Evolutionary conservation across 2,113 vertebrate genomes (phyloP), one percentile per base, ranked within the genome.

Genomic region (Equus przewalskii): DNA sequence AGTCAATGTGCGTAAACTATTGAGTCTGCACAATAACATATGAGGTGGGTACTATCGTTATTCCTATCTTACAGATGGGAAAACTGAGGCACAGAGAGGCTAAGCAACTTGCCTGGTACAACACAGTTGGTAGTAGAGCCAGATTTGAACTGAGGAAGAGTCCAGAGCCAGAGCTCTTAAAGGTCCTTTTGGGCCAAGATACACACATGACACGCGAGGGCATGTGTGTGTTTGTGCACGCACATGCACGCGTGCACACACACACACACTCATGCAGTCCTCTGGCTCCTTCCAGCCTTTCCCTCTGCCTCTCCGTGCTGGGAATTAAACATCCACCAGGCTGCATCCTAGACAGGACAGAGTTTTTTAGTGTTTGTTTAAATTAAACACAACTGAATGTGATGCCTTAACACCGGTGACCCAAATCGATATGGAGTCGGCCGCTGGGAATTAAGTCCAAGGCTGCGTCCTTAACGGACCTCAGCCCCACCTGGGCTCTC

Each of bases 381-480:
- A 97, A 97, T 97, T 97, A 96, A 95, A 93, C 44, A 30, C 81
- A 81, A 75, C 72, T 49, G 62, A 92, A 96, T 96, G 80, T 51
- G 87, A 89, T 3, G 3, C 60, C 64, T 73, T 89, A 82, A 93
- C 86, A 94, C 41, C 3, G 1, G 44, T 83, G 96, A 96, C 90
- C 92, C 92, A 64, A 94, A 96, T 97, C 87, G 13, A 92, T 81
- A 64, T 0, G 3, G 60, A 92, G 62, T 65, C 4, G 3, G 76
- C 78, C 18, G 7, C 90, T 84, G 58, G 87, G 94, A 96, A 92
- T 96, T 54, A 88, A 96, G 83, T 81, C n/a, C 54, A 60, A 46
- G 0, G 1, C 36, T 33, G 7, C 8, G 7, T 84, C 65, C 44
- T 97, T 96, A 84, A 95, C 87, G 92, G 80, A 89, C 94, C 28